Evolutionary conservation across 2,888 invertebrate genomes (phyloP), one percentile per base, ranked within the genome.

Genomic region (Heteromurus nitidus): DNA sequence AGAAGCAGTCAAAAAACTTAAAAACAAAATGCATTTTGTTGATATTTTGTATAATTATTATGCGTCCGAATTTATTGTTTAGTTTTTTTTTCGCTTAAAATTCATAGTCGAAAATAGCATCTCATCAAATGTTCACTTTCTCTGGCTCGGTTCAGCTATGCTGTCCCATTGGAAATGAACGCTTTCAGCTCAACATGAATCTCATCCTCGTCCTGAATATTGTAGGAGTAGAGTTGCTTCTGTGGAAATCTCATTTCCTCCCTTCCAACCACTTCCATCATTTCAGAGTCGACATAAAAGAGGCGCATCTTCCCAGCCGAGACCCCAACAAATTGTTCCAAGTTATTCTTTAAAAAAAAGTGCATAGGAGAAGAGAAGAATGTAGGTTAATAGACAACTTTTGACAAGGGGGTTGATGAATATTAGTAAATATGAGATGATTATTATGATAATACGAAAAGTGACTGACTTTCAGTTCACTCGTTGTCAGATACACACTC

Each of bases 211-310:
- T 94, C 94, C 84, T 93, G 91, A 82, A 96, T 95, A 90, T 96
- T 96, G 90, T 96, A 96, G 83, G 96, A 95, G 89, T 96, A 96
- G 26, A 97, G 91, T 89, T 95, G 95, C 89, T 96, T 96, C 87
- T 94, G 94, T 1, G 96, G 95, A 88, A 93, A 96, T 87, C 93
- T 93, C 94, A 97, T 95, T 89, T 95, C 95, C 89, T 96, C 96
- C 0, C 96, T 95, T 22, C 95, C 95, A 76, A 90, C 89, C 20
- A 89, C 88, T 58, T 89, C 89, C 87, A 90, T 89, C 89, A 91
- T 89, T 80, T 91, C 91, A 88, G 95, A 94, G 89, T 97, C 97
- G 11, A 95, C 93, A 89, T 97, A 97, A 90, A 94, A 97, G 22
- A 98, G 91, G 85, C 95, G 92, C 95, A 97, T 96, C 90, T 95